Base-by-base conservation (phyloP, 2,888 invertebrate genomes). In the Kryphioiulus occultus region DNA sequence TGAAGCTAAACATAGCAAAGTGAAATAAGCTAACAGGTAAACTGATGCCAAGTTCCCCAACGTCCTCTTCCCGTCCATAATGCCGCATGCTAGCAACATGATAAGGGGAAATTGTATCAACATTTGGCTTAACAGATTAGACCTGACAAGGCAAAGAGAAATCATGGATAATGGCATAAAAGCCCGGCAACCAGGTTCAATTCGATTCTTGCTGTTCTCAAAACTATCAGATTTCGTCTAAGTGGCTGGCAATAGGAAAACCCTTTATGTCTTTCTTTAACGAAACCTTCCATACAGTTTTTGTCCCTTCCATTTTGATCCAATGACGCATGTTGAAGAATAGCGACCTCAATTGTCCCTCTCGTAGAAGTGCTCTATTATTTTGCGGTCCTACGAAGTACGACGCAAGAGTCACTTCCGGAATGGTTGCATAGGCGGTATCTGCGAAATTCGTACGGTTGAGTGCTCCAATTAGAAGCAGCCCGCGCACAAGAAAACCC, bases 401-500 rank as follows among this genome's bases (percentile, higher is more conserved):
- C 68, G 26, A 68, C 68, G 68, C 68, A 68, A 12, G 68, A 22
- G 9, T 26, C 68, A 68, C 68, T 68, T 68, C 68, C 68, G 68
- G 68, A n/a, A 68, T 22, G 26, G 22, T 68, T 68, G 3, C 68
- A 68, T 68, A 68, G 68, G 22, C 68, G 26, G 26, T 68, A 68
- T 68, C 26, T 68, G 68, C 68, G 12, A 68, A 68, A 2, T 68
- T 26, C 9, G 68, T 26, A 26, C 68, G 68, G 22, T 68, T 26
- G 68, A 68, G 26, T 68, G 68, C n/a, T n/a, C 68, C 68, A 68
- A 68, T 68, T 68, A 68, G 68, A 68, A 68, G 68, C 68, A 68
- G 68, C 68, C 68, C 68, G 68, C 68, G 68, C 68, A 26, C 68
- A 68, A 68, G 68, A 68, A 68, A 68, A 68, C 26, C 1, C 68